Evolutionary conservation across 2,113 vertebrate species (phyloP).

Genomic region (Clinocottus analis): DNA sequence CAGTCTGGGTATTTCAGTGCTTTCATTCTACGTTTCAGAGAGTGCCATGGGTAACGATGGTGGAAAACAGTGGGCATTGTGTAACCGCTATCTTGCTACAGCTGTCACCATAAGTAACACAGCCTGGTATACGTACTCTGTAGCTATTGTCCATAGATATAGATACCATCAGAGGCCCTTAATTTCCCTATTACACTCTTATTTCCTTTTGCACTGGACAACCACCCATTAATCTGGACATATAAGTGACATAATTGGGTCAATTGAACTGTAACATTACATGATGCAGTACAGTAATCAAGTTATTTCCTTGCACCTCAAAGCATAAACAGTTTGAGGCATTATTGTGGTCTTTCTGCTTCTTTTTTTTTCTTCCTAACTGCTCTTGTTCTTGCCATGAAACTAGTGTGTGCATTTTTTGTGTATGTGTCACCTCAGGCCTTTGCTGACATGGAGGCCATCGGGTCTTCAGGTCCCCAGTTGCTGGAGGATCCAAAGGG

Average conservation of each 20-base stretch:
- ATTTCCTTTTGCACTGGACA: neutral
- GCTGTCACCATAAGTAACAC: neutral
- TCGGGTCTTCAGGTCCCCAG: slow-evolving; percentile 67
- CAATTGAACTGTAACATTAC: neutral
- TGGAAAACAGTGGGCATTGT: neutral
- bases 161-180: neutral
- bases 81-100: neutral
- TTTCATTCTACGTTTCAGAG: slow-evolving; percentile 6
- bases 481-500: slow-evolving; percentile 58
- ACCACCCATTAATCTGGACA: neutral
- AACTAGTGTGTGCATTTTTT: slow-evolving; percentile 53
- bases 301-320: neutral
- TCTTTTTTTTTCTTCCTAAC: slow-evolving; percentile 3
- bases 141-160: neutral
- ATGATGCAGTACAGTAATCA: neutral
- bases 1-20: neutral
- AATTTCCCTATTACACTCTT: neutral
- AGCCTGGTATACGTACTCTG: neutral
- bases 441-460: slow-evolving; percentile 64
- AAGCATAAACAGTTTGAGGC: neutral
- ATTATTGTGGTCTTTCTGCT: neutral
- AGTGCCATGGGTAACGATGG: neutral
- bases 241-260: neutral
- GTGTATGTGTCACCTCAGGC: slow-evolving; percentile 78
- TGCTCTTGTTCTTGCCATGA: slow-evolving; percentile 14